Conservation (phyloP, 2,888 invertebrate genomes). For the Zhuqinia jingwanae region DNA sequence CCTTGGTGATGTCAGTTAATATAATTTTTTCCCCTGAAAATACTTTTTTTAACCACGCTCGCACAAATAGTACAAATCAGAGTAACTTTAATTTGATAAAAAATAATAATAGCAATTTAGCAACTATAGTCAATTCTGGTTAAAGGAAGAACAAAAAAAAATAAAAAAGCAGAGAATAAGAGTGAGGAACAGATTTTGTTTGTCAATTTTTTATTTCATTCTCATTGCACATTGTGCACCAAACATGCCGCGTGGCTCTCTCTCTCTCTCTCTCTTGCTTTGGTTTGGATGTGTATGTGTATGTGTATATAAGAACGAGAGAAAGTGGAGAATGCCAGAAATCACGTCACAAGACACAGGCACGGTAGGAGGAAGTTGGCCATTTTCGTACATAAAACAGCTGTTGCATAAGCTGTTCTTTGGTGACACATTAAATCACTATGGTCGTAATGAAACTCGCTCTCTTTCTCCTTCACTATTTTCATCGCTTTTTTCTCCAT, state of each 20-base stretch:
- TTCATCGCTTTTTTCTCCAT: conserved; percentile 24
- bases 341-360: conserved; percentile 67
- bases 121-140: neutral
- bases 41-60: neutral
- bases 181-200: conserved; percentile 1
- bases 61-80: neutral
- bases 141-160: neutral
- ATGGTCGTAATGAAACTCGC: conserved; percentile 79
- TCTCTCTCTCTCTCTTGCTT: neutral
- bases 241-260: conserved; percentile 3
- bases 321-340: conserved; percentile 60
- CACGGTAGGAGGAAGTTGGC: conserved; percentile 77
- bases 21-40: neutral
- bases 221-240: neutral
- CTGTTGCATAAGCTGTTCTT: conserved; percentile 79
- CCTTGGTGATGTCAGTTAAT: conserved; percentile 37
- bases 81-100: neutral
- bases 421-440: conserved; percentile 80
- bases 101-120: neutral
- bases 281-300: conserved; percentile 13
- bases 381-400: conserved; percentile 79
- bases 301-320: neutral
- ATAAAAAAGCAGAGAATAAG: neutral
- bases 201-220: conserved; percentile 34
- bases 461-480: conserved; percentile 38